Percentiles rank a stretch among this genome's conserved stretches.
Evolutionary conservation across 2,797 vertebrate genomes (phyloP).

Genomic region (Enteromius paludinosus): DNA sequence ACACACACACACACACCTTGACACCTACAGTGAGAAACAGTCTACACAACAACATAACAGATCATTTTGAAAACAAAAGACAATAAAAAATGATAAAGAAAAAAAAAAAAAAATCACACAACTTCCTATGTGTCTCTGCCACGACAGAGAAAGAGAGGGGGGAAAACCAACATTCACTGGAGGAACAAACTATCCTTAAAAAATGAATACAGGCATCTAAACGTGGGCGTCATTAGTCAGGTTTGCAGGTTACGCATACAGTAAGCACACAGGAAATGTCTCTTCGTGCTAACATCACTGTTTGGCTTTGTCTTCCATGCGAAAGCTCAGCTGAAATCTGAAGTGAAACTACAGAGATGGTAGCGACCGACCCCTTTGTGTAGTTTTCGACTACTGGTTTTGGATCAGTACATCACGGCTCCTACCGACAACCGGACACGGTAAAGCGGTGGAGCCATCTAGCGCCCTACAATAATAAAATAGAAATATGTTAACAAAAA

Average conservation of each 20-base stretch:
- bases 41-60: slow-evolving; percentile 66
- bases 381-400: slow-evolving; percentile 15
- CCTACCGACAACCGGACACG: slow-evolving; percentile 27
- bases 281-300: slow-evolving; percentile 17
- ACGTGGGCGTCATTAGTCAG: slow-evolving; percentile 39
- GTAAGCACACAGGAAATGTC: slow-evolving; percentile 18
- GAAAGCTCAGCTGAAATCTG: slow-evolving; percentile 31
- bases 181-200: slow-evolving; percentile 35
- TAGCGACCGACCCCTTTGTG: slow-evolving; percentile 1
- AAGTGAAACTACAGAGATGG: slow-evolving; percentile 43
- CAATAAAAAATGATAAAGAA: slow-evolving; percentile 24
- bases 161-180: slow-evolving; percentile 32
- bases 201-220: slow-evolving; percentile 30
- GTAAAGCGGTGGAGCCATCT: slow-evolving; percentile 65
- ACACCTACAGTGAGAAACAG: slow-evolving; percentile 69
- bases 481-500: slow-evolving; percentile 75
- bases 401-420: neutral
- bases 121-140: slow-evolving; percentile 44
- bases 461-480: slow-evolving; percentile 73
- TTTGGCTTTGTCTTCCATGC: slow-evolving; percentile 55
- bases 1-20: neutral
- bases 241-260: slow-evolving; percentile 58
- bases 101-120: slow-evolving; percentile 60
- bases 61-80: slow-evolving; percentile 54
- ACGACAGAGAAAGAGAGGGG: slow-evolving; percentile 39